Evolutionary conservation across 1,140 invertebrate species (phyloP).

Genomic region (Pachypeltis micranthus): DNA sequence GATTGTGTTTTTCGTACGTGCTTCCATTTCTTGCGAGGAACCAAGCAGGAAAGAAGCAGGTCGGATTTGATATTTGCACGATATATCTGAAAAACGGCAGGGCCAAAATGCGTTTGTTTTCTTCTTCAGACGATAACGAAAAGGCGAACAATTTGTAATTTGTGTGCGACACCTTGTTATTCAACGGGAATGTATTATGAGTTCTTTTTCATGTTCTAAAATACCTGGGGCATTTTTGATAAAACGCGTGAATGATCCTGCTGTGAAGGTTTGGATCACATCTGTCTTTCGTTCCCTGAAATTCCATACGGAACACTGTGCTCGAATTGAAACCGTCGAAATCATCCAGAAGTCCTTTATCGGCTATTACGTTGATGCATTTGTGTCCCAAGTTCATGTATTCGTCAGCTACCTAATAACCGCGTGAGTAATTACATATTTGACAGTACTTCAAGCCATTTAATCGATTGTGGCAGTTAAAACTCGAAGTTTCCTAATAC

Average conservation of each 20-base stretch:
- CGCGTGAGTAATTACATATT: too few relatives aligned
- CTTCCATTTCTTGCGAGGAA: not conserved
- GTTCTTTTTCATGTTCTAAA: not conserved
- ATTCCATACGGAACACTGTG: not conserved
- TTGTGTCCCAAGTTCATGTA: not conserved
- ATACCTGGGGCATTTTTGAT: not conserved
- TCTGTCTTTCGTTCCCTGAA: not conserved
- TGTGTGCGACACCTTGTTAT: not conserved
- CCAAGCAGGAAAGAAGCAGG: not conserved
- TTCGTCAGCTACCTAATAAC: not conserved
- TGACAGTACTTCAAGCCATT: too few relatives aligned
- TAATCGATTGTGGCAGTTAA: too few relatives aligned
- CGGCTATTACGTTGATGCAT: not conserved
- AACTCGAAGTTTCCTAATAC: too few relatives aligned
- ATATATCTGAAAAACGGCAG: not conserved
- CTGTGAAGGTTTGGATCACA: not conserved
- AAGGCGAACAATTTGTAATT: too few relatives aligned
- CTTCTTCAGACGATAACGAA: too few relatives aligned
- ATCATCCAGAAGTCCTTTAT: not conserved
- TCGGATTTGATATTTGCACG: slow-evolving; percentile 1
- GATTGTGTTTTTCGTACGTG: not conserved
- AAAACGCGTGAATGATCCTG: not conserved
- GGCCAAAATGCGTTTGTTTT: too few relatives aligned
- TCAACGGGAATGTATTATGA: too few relatives aligned
- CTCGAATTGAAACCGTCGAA: not conserved